Percentiles rank a stretch among this genome's conserved stretches.
Conservation (phyloP, 2,797 vertebrate genomes). For the Rhinophrynus dorsalis region DNA sequence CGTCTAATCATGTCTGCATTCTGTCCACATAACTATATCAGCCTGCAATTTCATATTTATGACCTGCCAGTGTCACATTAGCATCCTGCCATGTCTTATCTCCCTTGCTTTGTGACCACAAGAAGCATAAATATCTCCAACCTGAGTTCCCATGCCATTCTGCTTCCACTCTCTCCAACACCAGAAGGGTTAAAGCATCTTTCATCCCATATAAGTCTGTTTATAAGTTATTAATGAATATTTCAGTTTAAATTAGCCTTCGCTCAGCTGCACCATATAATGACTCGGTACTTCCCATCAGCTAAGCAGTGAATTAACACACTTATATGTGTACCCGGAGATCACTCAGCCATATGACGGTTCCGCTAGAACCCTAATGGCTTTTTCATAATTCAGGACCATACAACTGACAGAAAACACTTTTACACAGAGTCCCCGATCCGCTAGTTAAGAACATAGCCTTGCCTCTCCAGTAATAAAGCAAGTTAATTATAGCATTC, state of each 20-base stretch:
- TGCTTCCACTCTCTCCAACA: background rate
- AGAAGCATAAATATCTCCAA: background rate
- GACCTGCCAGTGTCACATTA: no score
- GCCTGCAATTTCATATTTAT: no score
- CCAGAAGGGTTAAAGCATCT: slow-evolving; percentile 30
- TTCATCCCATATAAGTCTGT: slow-evolving; percentile 10
- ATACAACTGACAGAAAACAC: background rate
- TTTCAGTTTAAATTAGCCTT: slow-evolving; percentile 42
- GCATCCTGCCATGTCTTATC: background rate
- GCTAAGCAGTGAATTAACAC: slow-evolving; percentile 42
- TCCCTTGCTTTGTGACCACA: no score
- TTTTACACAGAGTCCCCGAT: background rate
- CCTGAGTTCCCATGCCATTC: background rate
- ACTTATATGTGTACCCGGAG: slow-evolving; percentile 9
- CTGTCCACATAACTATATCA: no score
- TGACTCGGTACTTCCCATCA: slow-evolving; percentile 29
- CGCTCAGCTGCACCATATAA: slow-evolving; percentile 37
- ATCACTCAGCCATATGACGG: slow-evolving; percentile 25
- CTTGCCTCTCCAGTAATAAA: no score
- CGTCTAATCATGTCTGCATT: no score
- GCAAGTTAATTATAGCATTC: no score
- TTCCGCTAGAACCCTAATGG: slow-evolving; percentile 23
- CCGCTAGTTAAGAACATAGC: background rate
- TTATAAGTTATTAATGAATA: slow-evolving; percentile 49
- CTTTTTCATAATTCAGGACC: slow-evolving; percentile 36